phyloP scores from a whole-genome alignment of 1,140 invertebrate genomes.

The Capitella teleta region DNA sequence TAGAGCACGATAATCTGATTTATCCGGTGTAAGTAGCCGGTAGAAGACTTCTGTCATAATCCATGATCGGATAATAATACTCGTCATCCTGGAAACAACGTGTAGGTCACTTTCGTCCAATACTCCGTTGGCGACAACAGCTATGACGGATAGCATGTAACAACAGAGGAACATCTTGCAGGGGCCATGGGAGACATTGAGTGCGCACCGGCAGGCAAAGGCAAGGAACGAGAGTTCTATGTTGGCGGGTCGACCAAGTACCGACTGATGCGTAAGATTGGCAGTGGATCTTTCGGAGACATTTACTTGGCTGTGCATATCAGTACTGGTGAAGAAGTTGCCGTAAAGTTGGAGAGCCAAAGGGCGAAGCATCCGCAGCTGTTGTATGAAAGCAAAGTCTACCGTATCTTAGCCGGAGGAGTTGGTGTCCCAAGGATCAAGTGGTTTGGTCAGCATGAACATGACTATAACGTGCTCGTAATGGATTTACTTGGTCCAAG shows the following conservation, averaged over 20 bases:
- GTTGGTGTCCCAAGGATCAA: slow-evolving; percentile 10
- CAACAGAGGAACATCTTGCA: no score
- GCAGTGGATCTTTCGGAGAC: slow-evolving; percentile 96
- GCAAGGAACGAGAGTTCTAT: neutral
- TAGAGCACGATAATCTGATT: no score
- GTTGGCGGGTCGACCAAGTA: slow-evolving; percentile 49
- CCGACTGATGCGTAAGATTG: slow-evolving; percentile 89
- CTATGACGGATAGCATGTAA: slow-evolving; percentile 1
- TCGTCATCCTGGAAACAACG: neutral
- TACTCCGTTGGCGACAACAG: neutral
- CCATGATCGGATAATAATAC: neutral
- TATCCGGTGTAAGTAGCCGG: no score
- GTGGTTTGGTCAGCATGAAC: slow-evolving; percentile 13
- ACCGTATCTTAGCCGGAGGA: slow-evolving; percentile 4
- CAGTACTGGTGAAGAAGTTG: slow-evolving; percentile 59
- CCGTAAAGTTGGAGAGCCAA: slow-evolving; percentile 85
- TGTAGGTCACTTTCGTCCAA: neutral
- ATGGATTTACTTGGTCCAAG: slow-evolving; percentile 42
- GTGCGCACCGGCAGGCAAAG: neutral
- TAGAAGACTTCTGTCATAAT: neutral
- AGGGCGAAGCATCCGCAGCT: slow-evolving; percentile 90
- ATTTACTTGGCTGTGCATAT: slow-evolving; percentile 51
- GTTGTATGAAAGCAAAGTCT: slow-evolving; percentile 66
- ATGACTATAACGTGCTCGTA: slow-evolving; percentile 33
- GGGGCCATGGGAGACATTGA: neutral